Evolutionary conservation across 2,797 vertebrate species (phyloP).

Genomic region (Babyrousa celebensis): DNA sequence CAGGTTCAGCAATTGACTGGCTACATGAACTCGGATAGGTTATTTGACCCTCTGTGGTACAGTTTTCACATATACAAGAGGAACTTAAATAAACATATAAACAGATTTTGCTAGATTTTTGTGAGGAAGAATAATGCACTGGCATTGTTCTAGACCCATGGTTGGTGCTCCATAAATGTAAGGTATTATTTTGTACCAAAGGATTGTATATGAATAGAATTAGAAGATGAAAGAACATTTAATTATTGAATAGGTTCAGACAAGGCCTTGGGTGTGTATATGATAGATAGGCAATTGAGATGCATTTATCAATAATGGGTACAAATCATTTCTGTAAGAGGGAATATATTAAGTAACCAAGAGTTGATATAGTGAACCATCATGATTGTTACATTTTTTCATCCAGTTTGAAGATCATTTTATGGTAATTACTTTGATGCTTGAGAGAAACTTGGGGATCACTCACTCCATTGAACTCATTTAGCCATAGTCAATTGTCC

Average conservation of each 20-base stretch:
- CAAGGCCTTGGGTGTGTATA: background rate
- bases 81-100: background rate
- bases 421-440: constrained; percentile 10
- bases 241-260: background rate
- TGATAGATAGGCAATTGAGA: background rate
- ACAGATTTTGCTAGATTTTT: background rate
- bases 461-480: background rate
- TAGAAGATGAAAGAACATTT: background rate
- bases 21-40: background rate
- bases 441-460: background rate
- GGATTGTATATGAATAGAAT: background rate
- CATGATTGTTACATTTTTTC: background rate
- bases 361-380: background rate
- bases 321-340: constrained; percentile 2
- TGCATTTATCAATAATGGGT: background rate
- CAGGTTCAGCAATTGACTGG: background rate
- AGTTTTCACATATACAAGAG: background rate
- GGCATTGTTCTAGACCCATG: background rate
- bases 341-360: background rate
- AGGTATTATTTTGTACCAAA: background rate
- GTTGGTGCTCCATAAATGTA: background rate
- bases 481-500: background rate
- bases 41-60: background rate
- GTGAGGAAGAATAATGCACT: background rate
- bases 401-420: constrained; percentile 1